A percentile compares a stretch with the other conserved stretches of the same genome.
phyloP scores from a whole-genome alignment of 2,888 invertebrate species.

The Cactoblastis cactorum region DNA sequence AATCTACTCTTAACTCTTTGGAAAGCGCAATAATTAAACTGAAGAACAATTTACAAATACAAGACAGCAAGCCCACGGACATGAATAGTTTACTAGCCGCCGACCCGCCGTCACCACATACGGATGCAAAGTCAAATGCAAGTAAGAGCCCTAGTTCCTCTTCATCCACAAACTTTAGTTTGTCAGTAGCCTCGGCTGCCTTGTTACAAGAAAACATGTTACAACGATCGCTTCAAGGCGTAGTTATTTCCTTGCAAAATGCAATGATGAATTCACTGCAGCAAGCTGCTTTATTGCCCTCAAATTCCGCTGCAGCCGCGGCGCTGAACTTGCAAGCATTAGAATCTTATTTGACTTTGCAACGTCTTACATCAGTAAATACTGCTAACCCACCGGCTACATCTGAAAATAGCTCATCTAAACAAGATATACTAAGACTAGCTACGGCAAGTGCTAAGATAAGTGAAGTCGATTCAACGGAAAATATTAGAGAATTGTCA shows the following conservation, averaged over 20 bases:
- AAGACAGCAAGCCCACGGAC: slow-evolving; percentile 64
- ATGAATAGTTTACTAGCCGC: slow-evolving; percentile 59
- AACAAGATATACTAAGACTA: slow-evolving; percentile 84
- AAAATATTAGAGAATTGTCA: slow-evolving; percentile 59
- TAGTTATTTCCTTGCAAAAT: slow-evolving; percentile 89
- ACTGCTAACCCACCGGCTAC: slow-evolving; percentile 51
- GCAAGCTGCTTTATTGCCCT: slow-evolving; percentile 89
- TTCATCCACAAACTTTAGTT: slow-evolving; percentile 59
- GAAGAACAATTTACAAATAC: slow-evolving; percentile 75
- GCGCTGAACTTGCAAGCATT: slow-evolving; percentile 91
- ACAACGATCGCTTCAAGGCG: slow-evolving; percentile 88
- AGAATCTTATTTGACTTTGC: slow-evolving; percentile 91
- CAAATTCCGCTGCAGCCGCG: slow-evolving; percentile 90
- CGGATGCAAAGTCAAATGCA: slow-evolving; percentile 58
- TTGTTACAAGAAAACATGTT: slow-evolving; percentile 81
- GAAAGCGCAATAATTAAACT: slow-evolving; percentile 77
- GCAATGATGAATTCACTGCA: slow-evolving; percentile 91
- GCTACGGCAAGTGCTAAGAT: slow-evolving; percentile 78
- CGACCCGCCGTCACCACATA: slow-evolving; percentile 56
- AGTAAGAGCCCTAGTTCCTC: slow-evolving; percentile 68
- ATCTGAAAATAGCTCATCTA: slow-evolving; percentile 61
- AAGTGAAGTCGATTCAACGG: slow-evolving; percentile 62
- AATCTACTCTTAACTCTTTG: slow-evolving; percentile 69
- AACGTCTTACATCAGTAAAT: slow-evolving; percentile 84
- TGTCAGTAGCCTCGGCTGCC: slow-evolving; percentile 80